These are phyloP conservation scores for Odocoileus virginianus DNA, from an alignment of 2,113 vertebrate genomes.

Conservation along the genomic window DNA sequence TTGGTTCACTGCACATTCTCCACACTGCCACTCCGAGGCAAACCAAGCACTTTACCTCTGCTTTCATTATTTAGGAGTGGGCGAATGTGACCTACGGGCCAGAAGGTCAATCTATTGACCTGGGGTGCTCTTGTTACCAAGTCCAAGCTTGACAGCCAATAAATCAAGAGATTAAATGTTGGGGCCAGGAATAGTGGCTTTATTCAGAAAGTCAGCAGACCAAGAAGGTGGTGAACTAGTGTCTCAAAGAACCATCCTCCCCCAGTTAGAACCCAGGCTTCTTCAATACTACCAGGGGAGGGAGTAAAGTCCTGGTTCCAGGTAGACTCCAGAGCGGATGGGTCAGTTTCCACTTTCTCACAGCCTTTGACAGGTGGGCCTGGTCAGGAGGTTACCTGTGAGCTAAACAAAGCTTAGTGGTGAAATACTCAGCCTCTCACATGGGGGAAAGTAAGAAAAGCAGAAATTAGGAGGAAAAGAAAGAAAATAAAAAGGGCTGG, in stretches of 20 bases:
- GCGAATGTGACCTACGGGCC: neutral
- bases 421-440: neutral
- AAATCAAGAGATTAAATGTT: neutral
- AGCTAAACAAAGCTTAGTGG: neutral
- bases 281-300: neutral
- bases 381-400: neutral
- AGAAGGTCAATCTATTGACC: neutral
- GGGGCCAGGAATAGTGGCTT: neutral
- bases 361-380: neutral
- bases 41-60: neutral
- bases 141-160: neutral
- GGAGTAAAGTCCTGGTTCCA: neutral
- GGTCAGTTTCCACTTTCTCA: neutral
- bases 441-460: neutral
- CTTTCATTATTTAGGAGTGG: neutral
- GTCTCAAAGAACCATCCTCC: neutral
- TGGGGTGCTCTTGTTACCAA: accelerated
- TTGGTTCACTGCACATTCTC: neutral
- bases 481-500: neutral
- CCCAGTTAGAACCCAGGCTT: neutral
- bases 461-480: neutral
- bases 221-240: neutral
- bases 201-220: neutral
- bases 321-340: neutral
- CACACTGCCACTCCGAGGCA: neutral